These are phyloP conservation scores for Rattus norvegicus DNA, from an alignment of 2,113 vertebrate species.

Conservation along the genomic window DNA sequence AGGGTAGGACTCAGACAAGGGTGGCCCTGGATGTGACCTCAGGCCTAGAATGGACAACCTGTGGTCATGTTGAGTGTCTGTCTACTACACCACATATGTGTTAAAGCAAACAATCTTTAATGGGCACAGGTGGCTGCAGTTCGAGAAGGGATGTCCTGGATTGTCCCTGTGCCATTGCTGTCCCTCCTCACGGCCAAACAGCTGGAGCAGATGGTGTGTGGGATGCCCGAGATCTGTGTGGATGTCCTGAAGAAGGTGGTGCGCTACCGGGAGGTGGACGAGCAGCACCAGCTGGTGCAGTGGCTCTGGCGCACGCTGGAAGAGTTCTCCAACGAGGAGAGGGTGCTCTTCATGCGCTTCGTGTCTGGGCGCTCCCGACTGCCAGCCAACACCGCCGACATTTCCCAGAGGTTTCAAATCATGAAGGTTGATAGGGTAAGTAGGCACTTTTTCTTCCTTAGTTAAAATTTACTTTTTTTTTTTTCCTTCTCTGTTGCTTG, in stretches of 20 bases:
- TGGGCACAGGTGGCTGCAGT: constrained; percentile 90
- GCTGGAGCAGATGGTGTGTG: constrained; percentile 92
- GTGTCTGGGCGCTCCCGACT: constrained; percentile 91
- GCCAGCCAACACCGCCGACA: constrained; percentile 92
- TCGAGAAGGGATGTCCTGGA: constrained; percentile 93
- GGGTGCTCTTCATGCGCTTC: constrained; percentile 93
- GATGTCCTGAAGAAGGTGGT: constrained; percentile 93
- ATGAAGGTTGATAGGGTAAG: constrained; percentile 94
- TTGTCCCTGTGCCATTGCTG: constrained; percentile 90
- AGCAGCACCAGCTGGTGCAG: constrained; percentile 91
- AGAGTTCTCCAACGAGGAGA: constrained; percentile 92
- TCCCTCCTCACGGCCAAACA: constrained; percentile 92
- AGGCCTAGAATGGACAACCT: background rate
- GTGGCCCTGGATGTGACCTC: background rate
- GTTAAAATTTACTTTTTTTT: background rate
- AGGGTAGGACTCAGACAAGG: background rate
- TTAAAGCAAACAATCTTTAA: background rate
- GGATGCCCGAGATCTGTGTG: constrained; percentile 92
- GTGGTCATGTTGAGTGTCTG: background rate
- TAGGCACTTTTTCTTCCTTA: background rate
- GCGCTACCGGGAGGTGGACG: constrained; percentile 91
- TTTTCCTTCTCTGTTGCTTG: background rate
- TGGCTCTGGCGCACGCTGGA: constrained; percentile 93
- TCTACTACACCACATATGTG: background rate
- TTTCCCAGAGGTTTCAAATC: constrained; percentile 93